These are phyloP conservation scores for Dermochelys coriacea DNA, from an alignment of 2,797 vertebrate genomes.

Conservation along the genomic window DNA sequence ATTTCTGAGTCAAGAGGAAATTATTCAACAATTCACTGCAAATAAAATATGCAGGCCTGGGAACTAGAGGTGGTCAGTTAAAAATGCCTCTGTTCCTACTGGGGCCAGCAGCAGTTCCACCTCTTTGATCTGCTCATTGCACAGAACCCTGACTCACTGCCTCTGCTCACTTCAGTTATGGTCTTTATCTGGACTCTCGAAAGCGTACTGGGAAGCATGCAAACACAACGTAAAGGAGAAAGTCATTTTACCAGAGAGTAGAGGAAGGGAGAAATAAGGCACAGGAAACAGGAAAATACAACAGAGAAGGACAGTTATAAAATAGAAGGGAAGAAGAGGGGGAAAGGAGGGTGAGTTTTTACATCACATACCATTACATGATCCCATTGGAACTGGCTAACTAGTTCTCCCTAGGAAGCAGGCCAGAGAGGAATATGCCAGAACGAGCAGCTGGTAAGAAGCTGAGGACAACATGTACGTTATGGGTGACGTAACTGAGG, in stretches of 20 bases:
- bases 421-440: background rate
- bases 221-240: background rate
- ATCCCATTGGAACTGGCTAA: background rate
- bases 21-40: background rate
- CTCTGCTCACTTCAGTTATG: background rate
- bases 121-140: background rate
- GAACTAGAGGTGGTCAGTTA: background rate
- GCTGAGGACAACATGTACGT: background rate
- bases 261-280: background rate
- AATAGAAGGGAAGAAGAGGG: background rate
- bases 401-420: background rate
- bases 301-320: background rate
- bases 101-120: background rate
- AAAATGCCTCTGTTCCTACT: background rate
- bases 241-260: background rate
- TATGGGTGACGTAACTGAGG: background rate
- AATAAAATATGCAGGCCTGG: background rate
- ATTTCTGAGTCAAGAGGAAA: background rate
- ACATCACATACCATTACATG: background rate
- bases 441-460: background rate
- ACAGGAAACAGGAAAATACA: background rate
- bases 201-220: background rate
- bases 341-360: background rate
- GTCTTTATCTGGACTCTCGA: too few species aligned
- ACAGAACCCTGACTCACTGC: background rate